Evolutionary conservation across 2,888 invertebrate genomes (phyloP), one percentile per base, ranked within the genome.

Genomic region (Caradrina kadenii): DNA sequence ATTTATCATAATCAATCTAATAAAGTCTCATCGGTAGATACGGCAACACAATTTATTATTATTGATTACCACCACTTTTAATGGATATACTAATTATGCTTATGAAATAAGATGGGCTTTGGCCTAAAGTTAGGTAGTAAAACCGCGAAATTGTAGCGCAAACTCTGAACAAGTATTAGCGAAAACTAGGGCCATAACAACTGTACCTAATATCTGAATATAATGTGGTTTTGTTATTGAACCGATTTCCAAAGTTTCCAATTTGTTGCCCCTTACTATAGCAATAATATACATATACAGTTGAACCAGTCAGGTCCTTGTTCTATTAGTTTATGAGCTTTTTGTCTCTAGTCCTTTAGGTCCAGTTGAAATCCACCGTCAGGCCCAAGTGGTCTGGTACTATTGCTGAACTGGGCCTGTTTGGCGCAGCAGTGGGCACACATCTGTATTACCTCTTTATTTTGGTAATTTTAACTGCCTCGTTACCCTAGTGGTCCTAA

Each of bases 1-100:
- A 73, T 76, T 63, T 58, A 76, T 76, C 76, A 63, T 73, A 67
- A 76, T 73, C 76, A 76, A 76, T 72, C 76, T 45, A 63, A 63
- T 64, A 68, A 39, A 26, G 63, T 62, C 66, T 62, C 65, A 73
- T 61, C 52, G 31, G 3, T 22, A 15, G 55, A 72, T 61, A 11
- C 10, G 6, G 49, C 73, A 63, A 72, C 42, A 10, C 56, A 65
- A 68, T 71, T 60, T 65, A 63, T 73, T 76, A 79, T 65, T 61
- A 80, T 69, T 80, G 69, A 79, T 69, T 42, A 65, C 71, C 11
- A 10, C 71, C 13, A 10, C 31, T 49, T 49, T 50, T 35, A 42
- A 0, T n/a, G 19, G 54, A 60, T 72, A 64, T 56, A 53, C 53
- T 65, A 49, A 69, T 64, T 63, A 55, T 42, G n/a, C 54, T 22